A percentile compares a stretch with the other conserved stretches of the same genome.
Evolutionary conservation across 2,797 vertebrate genomes (phyloP).

Genomic region (Gallinago nigripennis): DNA sequence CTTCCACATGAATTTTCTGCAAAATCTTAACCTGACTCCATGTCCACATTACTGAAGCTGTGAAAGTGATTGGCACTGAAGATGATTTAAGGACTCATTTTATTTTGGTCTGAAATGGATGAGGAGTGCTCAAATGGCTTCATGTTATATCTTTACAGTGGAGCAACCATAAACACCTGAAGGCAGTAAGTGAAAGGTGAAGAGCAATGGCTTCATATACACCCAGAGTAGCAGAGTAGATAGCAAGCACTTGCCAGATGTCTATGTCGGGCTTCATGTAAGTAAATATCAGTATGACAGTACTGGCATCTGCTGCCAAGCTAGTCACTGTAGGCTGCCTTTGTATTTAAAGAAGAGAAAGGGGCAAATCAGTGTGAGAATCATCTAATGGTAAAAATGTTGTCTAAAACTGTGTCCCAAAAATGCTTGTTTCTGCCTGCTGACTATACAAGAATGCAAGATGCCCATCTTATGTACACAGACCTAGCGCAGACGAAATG

Average conservation of each 20-base stretch:
- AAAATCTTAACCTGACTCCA: not conserved
- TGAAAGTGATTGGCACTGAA: not conserved
- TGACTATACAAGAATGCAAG: not conserved
- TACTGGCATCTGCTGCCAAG: not conserved
- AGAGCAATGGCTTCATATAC: not conserved
- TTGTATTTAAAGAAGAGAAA: not conserved
- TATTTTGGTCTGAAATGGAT: not conserved
- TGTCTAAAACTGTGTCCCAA: not conserved
- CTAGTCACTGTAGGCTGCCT: not conserved
- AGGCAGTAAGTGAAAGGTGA: not conserved
- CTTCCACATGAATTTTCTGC: not conserved
- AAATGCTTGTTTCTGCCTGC: not conserved
- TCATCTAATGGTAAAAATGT: not conserved
- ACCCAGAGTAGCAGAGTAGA: not conserved
- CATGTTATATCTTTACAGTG: not conserved
- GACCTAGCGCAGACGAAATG: not conserved
- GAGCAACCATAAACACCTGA: not conserved
- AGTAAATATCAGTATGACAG: not conserved
- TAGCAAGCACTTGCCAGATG: not conserved
- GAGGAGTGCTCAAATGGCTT: not conserved
- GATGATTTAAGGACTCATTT: not conserved
- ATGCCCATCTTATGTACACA: not conserved
- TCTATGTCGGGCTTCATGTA: rapidly evolving
- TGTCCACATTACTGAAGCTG: not conserved
- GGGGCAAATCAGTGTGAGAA: not conserved